Base-by-base conservation (phyloP, 2,113 vertebrate genomes). In the Dasyornis broadbenti region DNA sequence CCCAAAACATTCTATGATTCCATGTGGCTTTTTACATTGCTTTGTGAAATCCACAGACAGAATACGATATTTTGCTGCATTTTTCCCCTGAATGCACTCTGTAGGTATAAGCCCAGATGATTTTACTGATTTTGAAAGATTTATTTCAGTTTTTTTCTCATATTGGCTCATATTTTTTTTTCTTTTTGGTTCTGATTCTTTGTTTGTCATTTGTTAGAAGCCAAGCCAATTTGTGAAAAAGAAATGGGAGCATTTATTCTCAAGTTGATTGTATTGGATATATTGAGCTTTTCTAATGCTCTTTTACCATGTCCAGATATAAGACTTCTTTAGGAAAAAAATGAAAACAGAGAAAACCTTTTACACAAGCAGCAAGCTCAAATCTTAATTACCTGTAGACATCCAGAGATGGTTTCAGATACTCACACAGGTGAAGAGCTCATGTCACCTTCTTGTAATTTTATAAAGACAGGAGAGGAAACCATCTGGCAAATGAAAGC, bases 391-490 rank as follows among this genome's bases (percentile, higher is more conserved):
- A 61, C 6, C 5, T 71, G 26, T 22, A 70, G 69, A 49, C 17
- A 77, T 35, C n/a, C 64, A 84, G 61, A 61, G 24, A 39, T 13
- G 18, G 11, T 82, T 86, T 84, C 69, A 94, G 60, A 35, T 27
- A 53, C 65, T 69, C 28, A 44, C 2, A 12, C 4, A 28, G 57
- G 73, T 44, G 45, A 81, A 77, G 31, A 81, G 16, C 39, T 86
- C 49, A 84, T 54, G 63, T 82, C 82, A 95, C 61, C 69, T 85
- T 94, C 44, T 26, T 54, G 53, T 86, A 94, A 96, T 72, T 86
- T 59, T 15, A 39, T 40, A 61, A 93, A 91, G 82, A 88, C 12
- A 3, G 28, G 40, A 83, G 40, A 76, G 49, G 65, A 95, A 96
- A 69, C 19, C 40, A 76, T 54, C 3, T 68, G 33, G 60, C 4